phyloP scores from a whole-genome alignment of 2,113 vertebrate species.

The Crotalus horridus region DNA sequence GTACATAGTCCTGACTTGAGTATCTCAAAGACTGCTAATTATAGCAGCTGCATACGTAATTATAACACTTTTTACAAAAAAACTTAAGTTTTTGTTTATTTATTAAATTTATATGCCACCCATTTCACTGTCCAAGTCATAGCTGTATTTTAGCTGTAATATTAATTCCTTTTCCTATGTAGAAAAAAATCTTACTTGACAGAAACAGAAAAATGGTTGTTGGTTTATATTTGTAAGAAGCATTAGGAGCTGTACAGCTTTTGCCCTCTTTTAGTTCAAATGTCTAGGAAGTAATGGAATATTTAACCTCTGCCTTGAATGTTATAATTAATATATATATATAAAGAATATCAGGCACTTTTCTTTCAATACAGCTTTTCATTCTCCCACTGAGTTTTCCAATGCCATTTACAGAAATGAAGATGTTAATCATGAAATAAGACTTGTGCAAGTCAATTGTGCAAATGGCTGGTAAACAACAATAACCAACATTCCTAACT shows the following conservation, averaged over 20 bases:
- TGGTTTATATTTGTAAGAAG: not conserved
- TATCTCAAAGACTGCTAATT: not conserved
- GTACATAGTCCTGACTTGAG: not conserved
- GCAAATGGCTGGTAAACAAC: not conserved
- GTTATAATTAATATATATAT: not conserved
- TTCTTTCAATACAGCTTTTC: not conserved
- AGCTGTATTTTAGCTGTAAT: not conserved
- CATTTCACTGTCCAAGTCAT: not conserved
- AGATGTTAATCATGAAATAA: not conserved
- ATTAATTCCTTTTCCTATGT: not conserved
- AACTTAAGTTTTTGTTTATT: not conserved
- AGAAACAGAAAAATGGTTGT: not conserved
- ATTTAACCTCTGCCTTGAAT: not conserved
- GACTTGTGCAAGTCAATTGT: not conserved
- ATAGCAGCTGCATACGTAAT: not conserved
- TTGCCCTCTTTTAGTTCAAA: not conserved
- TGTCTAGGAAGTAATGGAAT: not conserved
- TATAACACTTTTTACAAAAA: not conserved
- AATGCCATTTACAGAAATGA: not conserved
- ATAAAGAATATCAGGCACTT: not conserved
- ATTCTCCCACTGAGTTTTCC: not conserved
- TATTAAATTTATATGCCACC: not conserved
- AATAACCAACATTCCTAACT: not conserved
- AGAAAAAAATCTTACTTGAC: not conserved
- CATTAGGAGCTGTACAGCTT: not conserved